Conservation (phyloP, 2,888 invertebrate genomes). For the Rhamphomyia laevipes region DNA sequence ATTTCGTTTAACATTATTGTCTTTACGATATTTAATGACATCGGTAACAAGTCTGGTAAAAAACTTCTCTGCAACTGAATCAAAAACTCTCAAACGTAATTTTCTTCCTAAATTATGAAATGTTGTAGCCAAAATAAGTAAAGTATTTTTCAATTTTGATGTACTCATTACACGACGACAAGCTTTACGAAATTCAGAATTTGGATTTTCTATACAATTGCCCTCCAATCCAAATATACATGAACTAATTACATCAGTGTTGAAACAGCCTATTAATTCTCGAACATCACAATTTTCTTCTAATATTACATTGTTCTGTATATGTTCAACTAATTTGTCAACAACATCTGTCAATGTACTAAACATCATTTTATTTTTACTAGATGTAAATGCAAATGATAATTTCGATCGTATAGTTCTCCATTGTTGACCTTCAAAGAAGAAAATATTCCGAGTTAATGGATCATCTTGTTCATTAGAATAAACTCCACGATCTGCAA, state of each 20-base stretch:
- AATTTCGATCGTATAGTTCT: constrained; percentile 12
- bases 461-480: constrained; percentile 15
- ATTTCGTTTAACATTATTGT: constrained; percentile 14
- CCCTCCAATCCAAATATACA: constrained; percentile 33
- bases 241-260: constrained; percentile 18
- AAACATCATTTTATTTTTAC: constrained; percentile 16
- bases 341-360: constrained; percentile 12
- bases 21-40: constrained; percentile 11
- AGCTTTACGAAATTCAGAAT: constrained; percentile 21
- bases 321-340: constrained; percentile 8
- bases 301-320: neutral
- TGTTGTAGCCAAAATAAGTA: constrained; percentile 4
- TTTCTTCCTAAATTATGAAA: constrained; percentile 3
- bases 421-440: constrained; percentile 14
- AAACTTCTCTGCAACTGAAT: constrained; percentile 7
- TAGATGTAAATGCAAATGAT: constrained; percentile 14
- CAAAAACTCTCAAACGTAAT: constrained; percentile 8
- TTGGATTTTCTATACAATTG: constrained; percentile 24
- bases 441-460: constrained; percentile 14
- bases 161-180: constrained; percentile 11
- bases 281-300: constrained; percentile 10
- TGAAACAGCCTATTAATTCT: constrained; percentile 12
- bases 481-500: constrained; percentile 15
- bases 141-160: constrained; percentile 3
- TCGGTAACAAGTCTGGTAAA: constrained; percentile 12